Evolutionary conservation across 2,797 vertebrate genomes (phyloP).

Genomic region (Falco biarmicus): DNA sequence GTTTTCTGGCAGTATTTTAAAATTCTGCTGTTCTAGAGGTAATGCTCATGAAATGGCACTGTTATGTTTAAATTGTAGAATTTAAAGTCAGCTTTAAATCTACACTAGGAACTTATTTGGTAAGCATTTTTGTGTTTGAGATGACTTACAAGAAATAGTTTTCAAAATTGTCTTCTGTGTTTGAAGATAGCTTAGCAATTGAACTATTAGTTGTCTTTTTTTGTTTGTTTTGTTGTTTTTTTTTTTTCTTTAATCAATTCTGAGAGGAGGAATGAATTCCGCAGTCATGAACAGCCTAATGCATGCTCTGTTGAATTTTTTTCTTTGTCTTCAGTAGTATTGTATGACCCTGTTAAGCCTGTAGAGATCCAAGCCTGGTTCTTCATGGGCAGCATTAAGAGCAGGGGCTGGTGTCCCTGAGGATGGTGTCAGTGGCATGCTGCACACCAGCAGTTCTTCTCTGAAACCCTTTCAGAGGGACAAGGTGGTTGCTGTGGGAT

Average conservation of each 20-base stretch:
- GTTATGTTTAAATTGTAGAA: neutral
- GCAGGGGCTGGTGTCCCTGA: neutral
- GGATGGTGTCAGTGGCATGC: accelerated
- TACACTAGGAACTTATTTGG: neutral
- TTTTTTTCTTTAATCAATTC: neutral
- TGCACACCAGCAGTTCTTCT: accelerated
- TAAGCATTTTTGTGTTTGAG: neutral
- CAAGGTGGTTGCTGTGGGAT: neutral
- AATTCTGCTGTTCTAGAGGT: neutral
- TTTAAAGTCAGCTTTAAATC: neutral
- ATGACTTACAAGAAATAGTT: neutral
- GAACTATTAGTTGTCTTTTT: neutral
- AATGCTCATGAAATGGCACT: neutral
- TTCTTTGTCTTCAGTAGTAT: neutral
- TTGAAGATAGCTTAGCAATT: neutral
- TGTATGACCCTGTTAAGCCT: neutral
- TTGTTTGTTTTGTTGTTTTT: neutral
- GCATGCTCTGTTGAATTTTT: neutral
- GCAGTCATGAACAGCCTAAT: neutral
- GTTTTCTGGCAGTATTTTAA: neutral
- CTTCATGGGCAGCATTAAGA: neutral
- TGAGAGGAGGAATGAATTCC: neutral
- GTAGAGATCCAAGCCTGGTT: neutral
- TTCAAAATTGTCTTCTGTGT: neutral
- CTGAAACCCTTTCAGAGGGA: neutral